Evolutionary conservation across 2,113 vertebrate genomes (phyloP).

Genomic region (Mionectes macconnelli): DNA sequence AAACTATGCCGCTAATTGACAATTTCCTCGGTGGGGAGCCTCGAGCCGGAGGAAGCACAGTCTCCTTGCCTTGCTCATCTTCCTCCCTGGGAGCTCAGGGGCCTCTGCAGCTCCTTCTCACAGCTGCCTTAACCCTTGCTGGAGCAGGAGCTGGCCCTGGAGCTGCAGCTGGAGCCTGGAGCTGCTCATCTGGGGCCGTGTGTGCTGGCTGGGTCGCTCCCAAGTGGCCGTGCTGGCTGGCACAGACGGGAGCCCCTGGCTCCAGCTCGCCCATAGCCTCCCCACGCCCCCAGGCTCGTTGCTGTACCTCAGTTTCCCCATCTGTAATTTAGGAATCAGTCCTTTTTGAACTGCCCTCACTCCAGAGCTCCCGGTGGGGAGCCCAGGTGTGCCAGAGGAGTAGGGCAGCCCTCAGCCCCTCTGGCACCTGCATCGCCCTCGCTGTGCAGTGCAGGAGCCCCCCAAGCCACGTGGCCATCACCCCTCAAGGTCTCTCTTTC

Average conservation of each 20-base stretch:
- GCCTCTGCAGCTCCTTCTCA: neutral
- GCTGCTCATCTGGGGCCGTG: accelerated
- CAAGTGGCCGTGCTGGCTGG: accelerated
- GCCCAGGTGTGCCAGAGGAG: neutral
- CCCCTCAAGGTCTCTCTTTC: neutral
- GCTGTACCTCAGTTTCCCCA: neutral
- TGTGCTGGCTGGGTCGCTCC: accelerated
- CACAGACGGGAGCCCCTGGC: neutral
- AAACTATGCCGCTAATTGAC: constrained; percentile 15
- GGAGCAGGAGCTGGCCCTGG: neutral
- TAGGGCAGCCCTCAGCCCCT: neutral
- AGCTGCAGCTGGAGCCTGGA: neutral
- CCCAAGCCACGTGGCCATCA: accelerated
- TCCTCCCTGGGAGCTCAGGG: constrained; percentile 20
- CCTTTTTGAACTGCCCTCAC: neutral
- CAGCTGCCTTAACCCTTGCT: constrained; percentile 39
- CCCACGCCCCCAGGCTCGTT: accelerated
- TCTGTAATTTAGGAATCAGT: accelerated
- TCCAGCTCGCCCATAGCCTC: accelerated
- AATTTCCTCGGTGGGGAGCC: constrained; percentile 15
- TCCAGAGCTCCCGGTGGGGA: neutral
- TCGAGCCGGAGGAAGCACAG: neutral
- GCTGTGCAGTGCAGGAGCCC: accelerated
- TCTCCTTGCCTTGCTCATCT: neutral
- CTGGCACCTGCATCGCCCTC: neutral